Evolutionary conservation across 23 tunicate species (phyloP).

Genomic region (Botrylloides violaceus): DNA sequence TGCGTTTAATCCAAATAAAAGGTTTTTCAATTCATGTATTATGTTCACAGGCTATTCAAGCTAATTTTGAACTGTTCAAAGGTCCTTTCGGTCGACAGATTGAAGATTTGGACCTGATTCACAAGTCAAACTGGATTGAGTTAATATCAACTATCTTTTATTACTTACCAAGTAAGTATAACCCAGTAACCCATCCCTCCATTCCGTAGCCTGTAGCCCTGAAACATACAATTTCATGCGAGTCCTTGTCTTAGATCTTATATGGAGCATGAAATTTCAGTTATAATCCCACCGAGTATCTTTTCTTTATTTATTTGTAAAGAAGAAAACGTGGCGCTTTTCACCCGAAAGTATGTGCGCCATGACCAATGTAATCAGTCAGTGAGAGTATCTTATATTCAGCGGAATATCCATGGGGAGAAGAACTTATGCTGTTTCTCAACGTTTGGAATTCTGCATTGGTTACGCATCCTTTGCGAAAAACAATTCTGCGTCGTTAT

Average conservation of each 20-base stretch:
- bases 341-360: no score
- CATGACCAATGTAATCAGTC: no score
- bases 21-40: conserved; percentile 18
- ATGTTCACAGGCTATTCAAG: conserved; percentile 86
- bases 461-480: conserved; percentile 48
- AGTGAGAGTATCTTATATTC: no score
- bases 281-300: no score
- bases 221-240: no score
- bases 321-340: no score
- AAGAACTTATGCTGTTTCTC: conserved; percentile 51
- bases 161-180: conserved; percentile 55
- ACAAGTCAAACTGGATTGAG: conserved; percentile 75
- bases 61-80: conserved; percentile 57
- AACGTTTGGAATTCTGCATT: conserved; percentile 65
- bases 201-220: no score
- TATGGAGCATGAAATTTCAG: no score
- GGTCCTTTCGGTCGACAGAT: conserved; percentile 45
- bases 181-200: no score
- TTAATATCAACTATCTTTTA: conserved; percentile 38
- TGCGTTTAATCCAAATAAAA: background rate
- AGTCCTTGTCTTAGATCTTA: no score
- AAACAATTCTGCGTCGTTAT: conserved; percentile 35
- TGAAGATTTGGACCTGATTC: conserved; percentile 42
- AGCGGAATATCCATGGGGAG: conserved; percentile 79
- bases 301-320: no score